Conservation (phyloP, 2,113 vertebrate genomes). For the Hypanus sabinus region DNA sequence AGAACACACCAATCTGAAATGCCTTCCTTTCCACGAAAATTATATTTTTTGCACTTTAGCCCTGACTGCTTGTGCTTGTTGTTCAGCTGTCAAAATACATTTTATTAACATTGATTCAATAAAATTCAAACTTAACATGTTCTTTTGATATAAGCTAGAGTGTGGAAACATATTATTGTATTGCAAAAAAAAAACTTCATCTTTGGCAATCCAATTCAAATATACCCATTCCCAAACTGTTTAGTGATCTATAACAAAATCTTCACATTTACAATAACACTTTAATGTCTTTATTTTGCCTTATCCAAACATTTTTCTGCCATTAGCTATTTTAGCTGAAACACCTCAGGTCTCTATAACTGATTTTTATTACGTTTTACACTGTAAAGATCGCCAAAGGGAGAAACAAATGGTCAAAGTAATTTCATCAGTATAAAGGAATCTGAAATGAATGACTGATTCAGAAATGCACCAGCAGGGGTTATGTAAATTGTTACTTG, state of each 20-base stretch:
- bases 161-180: neutral
- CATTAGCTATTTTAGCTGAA: neutral
- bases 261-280: neutral
- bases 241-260: neutral
- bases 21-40: neutral
- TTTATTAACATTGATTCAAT: neutral
- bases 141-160: neutral
- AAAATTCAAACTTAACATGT: neutral
- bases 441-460: neutral
- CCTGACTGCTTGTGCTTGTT: neutral
- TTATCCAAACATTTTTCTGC: neutral
- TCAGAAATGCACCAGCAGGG: neutral
- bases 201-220: neutral
- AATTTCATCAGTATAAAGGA: slow-evolving; percentile 19
- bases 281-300: neutral
- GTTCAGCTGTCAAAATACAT: neutral
- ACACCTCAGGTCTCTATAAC: neutral
- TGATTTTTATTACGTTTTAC: neutral
- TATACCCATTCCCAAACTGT: neutral
- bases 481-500: neutral
- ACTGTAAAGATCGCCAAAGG: neutral
- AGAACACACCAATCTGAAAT: too few species aligned
- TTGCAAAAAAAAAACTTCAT: neutral
- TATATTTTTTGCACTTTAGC: neutral
- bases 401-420: neutral